Evolutionary conservation across 2,888 invertebrate species (phyloP).

Genomic region (Ernsta delagoae): DNA sequence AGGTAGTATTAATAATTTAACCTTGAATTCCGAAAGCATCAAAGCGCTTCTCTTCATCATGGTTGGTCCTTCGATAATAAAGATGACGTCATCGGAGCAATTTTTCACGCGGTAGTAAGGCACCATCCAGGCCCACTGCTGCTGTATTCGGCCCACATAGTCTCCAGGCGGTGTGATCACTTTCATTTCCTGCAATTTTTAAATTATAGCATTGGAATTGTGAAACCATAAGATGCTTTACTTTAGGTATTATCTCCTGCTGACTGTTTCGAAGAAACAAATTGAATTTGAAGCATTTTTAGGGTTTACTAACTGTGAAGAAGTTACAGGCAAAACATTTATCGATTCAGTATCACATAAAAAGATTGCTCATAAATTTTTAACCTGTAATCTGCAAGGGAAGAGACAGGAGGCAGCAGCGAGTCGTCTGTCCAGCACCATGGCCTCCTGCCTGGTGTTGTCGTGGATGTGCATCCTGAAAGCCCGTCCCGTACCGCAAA

Average conservation of each 20-base stretch:
- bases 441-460: conserved; percentile 92
- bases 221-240: no score
- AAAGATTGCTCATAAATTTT: no score
- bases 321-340: no score
- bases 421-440: conserved; percentile 89
- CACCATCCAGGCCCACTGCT: conserved; percentile 87
- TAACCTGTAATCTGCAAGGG: conserved; percentile 89
- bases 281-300: no score
- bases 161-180: conserved; percentile 90
- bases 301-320: no score
- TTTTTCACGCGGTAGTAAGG: conserved; percentile 89
- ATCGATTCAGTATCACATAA: no score
- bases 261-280: no score
- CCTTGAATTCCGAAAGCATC: conserved; percentile 71
- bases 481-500: conserved; percentile 89
- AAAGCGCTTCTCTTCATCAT: conserved; percentile 67
- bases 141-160: conserved; percentile 88
- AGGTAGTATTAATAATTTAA: conserved; percentile 41
- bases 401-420: conserved; percentile 89
- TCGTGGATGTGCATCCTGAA: conserved; percentile 93
- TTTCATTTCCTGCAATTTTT: conserved; percentile 81
- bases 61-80: conserved; percentile 90
- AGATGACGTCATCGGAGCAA: conserved; percentile 85
- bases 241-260: no score
- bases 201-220: no score